Percentiles rank a stretch among this genome's conserved stretches.
Evolutionary conservation across 2,113 vertebrate genomes (phyloP).

Genomic region (Meles meles): DNA sequence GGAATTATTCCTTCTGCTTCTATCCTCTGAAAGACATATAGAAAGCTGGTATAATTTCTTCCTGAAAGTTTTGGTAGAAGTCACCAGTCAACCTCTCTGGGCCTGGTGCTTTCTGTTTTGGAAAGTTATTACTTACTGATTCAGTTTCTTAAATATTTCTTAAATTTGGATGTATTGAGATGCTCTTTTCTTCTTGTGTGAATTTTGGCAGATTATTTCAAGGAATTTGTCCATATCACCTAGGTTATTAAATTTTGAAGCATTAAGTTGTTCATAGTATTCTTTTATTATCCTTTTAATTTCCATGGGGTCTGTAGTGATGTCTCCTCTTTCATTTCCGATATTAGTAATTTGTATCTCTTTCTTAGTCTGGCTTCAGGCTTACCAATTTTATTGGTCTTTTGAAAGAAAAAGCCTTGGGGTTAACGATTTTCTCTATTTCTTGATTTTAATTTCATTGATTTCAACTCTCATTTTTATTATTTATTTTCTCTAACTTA

Average conservation of each 20-base stretch:
- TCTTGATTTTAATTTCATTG: background rate
- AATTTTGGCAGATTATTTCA: background rate
- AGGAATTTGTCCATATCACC: background rate
- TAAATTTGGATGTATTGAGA: background rate
- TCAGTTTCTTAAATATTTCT: background rate
- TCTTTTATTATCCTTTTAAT: background rate
- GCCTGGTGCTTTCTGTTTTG: background rate
- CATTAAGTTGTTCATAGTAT: background rate
- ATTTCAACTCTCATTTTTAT: background rate
- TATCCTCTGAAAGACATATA: background rate
- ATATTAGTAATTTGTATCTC: background rate
- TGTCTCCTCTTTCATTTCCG: background rate
- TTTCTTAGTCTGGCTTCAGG: background rate
- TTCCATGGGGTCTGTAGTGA: background rate
- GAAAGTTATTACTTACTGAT: background rate
- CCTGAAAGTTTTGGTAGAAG: background rate
- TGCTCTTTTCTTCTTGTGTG: background rate
- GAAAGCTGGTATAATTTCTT: background rate
- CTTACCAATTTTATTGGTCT: background rate
- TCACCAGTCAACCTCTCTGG: background rate
- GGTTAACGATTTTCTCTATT: background rate
- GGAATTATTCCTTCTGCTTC: background rate
- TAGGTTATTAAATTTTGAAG: background rate
- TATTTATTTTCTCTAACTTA: background rate
- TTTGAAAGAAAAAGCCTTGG: background rate